Evolutionary conservation across 37 sponge, comb jelly and placozoan species (phyloP), one percentile per base, ranked within the genome.

Genomic region (Theonella swinhoei): DNA sequence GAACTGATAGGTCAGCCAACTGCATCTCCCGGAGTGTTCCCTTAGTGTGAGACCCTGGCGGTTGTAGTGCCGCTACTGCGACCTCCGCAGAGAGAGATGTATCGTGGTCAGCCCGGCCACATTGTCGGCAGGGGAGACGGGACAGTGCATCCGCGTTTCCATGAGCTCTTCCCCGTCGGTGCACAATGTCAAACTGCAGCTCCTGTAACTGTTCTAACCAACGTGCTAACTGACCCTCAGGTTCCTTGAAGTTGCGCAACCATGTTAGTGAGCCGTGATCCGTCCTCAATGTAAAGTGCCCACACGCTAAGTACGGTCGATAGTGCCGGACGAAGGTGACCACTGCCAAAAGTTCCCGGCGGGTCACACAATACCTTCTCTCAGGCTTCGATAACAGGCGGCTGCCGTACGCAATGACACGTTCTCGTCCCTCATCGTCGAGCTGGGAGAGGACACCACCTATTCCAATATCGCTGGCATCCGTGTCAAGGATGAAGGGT

Each of bases 281-380:
- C 11, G 72, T 81, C 24, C 82, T 47, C 64, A 47, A 40, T 23
- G 29, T 39, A 58, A 60, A 82, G 7, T 54, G 58, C 5, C 29
- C 31, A 43, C 72, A 58, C 32, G 20, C 17, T 11, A 72, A 38
- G 62, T 72, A 82, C 0, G 72, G 32, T 11, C 62, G 59, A 29
- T 67, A 81, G 38, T 72, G 74, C 37, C 31, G 17, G 25, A 43
- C 22, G 39, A 42, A 42, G 24, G 14, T 32, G 31, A 82, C 71
- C 2, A 61, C 73, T 59, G 83, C 83, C 63, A 82, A 33, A 34
- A 82, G 72, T 62, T 82, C 83, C 60, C 40, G 14, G 36, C 83
- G 37, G 25, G 83, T 70, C 19, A 31, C 4, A 62, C 74, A 82
- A 54, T 82, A 82, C 24, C 70, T 19, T 11, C 82, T 25, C 29